A percentile compares a stretch with the other conserved stretches of the same genome.
Conservation (phyloP, 1,140 invertebrate genomes). For the Halesus radiatus region DNA sequence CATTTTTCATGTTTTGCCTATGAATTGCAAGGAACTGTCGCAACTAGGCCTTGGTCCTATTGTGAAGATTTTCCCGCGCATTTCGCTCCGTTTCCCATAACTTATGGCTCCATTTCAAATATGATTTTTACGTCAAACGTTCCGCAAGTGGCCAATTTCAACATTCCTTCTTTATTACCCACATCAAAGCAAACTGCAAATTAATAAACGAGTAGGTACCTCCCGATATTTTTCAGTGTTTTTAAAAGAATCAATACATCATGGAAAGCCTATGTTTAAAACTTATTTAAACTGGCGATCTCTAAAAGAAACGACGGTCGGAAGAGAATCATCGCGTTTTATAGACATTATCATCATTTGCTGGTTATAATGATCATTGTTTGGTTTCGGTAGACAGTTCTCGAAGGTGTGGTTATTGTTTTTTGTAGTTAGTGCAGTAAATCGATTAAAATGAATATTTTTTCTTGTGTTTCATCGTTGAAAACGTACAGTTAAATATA, state of each 20-base stretch:
- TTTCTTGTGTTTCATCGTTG: no score
- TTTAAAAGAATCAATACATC: no score
- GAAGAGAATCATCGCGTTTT: not conserved
- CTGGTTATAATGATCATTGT: no score
- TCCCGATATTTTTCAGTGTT: not conserved
- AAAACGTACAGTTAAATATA: no score
- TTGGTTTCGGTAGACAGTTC: no score
- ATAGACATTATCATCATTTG: not conserved
- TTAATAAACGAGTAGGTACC: not conserved
- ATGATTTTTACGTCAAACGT: slow-evolving; percentile 52
- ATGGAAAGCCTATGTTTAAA: no score
- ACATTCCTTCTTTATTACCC: not conserved
- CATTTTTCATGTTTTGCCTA: slow-evolving; percentile 34
- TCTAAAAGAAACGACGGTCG: not conserved
- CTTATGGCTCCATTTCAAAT: slow-evolving; percentile 56
- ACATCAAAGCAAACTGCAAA: not conserved
- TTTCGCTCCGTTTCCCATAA: slow-evolving; percentile 55
- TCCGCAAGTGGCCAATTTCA: slow-evolving; percentile 45
- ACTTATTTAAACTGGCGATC: not conserved
- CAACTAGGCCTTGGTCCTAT: slow-evolving; percentile 52
- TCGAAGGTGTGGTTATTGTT: no score
- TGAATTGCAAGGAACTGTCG: slow-evolving; percentile 2
- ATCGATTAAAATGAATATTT: no score
- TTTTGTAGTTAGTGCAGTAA: no score
- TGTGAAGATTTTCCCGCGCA: slow-evolving; percentile 54